phyloP scores from a whole-genome alignment of 2,888 invertebrate species.

The Drosophila buzzatii region DNA sequence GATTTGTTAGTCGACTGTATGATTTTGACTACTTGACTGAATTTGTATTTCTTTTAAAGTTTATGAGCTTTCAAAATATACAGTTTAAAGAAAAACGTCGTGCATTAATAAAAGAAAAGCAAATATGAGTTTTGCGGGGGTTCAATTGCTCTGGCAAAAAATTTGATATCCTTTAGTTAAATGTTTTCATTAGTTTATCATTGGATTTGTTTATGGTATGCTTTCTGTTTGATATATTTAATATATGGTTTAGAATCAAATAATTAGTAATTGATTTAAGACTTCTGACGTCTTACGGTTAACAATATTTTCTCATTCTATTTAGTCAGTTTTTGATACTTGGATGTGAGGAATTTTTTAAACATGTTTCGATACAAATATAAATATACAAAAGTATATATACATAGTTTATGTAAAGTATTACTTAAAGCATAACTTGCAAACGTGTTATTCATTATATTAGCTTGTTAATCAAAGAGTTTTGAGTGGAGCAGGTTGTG shows the following conservation, averaged over 20 bases:
- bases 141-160: slow-evolving; percentile 48
- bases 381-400: slow-evolving; percentile 25
- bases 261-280: slow-evolving; percentile 38
- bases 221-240: slow-evolving; percentile 58
- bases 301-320: slow-evolving; percentile 37
- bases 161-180: slow-evolving; percentile 37
- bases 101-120: slow-evolving; percentile 31
- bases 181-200: slow-evolving; percentile 29
- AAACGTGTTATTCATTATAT: slow-evolving; percentile 20
- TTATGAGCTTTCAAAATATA: neutral
- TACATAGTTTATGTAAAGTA: slow-evolving; percentile 22
- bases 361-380: slow-evolving; percentile 20
- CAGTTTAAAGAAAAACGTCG: slow-evolving; percentile 12
- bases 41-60: neutral
- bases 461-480: slow-evolving; percentile 10
- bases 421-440: slow-evolving; percentile 39
- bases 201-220: slow-evolving; percentile 52
- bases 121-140: slow-evolving; percentile 35
- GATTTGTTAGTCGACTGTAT: neutral
- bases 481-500: neutral
- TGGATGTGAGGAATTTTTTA: slow-evolving; percentile 80
- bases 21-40: slow-evolving; percentile 25
- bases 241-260: slow-evolving; percentile 23
- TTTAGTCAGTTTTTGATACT: slow-evolving; percentile 83
- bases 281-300: slow-evolving; percentile 30